Conservation (phyloP, 2,888 invertebrate genomes). For the Dilophus febrilis region DNA sequence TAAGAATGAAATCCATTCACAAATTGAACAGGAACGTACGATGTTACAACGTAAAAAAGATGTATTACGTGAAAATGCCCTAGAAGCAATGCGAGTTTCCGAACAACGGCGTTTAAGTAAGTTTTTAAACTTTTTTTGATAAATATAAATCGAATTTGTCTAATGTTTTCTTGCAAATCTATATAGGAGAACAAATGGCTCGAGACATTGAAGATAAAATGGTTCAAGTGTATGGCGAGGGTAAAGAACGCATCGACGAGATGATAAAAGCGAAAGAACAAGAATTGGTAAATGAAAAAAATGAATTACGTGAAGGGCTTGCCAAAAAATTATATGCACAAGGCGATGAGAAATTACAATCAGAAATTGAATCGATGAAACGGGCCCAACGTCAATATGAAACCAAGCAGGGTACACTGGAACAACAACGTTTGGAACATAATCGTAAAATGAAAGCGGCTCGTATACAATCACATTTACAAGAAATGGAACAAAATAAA, state of each 20-base stretch:
- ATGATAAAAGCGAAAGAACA: slow-evolving; percentile 26
- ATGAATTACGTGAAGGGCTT: slow-evolving; percentile 31
- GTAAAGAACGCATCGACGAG: slow-evolving; percentile 29
- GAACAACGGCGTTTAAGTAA: slow-evolving; percentile 19
- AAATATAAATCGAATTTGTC: background rate
- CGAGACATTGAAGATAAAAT: slow-evolving; percentile 30
- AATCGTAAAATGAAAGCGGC: slow-evolving; percentile 18
- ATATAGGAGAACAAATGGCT: slow-evolving; percentile 18
- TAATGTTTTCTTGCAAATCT: background rate
- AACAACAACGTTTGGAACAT: slow-evolving; percentile 18
- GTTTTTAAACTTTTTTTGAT: too few relatives aligned
- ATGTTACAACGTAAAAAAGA: slow-evolving; percentile 17
- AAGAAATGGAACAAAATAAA: slow-evolving; percentile 16
- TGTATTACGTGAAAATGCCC: slow-evolving; percentile 17
- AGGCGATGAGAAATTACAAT: slow-evolving; percentile 27
- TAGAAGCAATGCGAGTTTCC: slow-evolving; percentile 22
- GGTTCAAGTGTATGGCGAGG: slow-evolving; percentile 29
- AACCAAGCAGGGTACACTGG: slow-evolving; percentile 24
- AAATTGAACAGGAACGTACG: slow-evolving; percentile 23
- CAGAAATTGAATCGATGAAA: slow-evolving; percentile 32
- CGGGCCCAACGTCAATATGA: slow-evolving; percentile 34
- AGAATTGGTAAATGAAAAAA: slow-evolving; percentile 29
- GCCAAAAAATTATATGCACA: slow-evolving; percentile 29
- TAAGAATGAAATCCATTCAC: slow-evolving; percentile 22
- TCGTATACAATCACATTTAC: slow-evolving; percentile 19